These are phyloP conservation scores for Prunella himalayana DNA, from an alignment of 2,113 vertebrate genomes.

Conservation along the genomic window DNA sequence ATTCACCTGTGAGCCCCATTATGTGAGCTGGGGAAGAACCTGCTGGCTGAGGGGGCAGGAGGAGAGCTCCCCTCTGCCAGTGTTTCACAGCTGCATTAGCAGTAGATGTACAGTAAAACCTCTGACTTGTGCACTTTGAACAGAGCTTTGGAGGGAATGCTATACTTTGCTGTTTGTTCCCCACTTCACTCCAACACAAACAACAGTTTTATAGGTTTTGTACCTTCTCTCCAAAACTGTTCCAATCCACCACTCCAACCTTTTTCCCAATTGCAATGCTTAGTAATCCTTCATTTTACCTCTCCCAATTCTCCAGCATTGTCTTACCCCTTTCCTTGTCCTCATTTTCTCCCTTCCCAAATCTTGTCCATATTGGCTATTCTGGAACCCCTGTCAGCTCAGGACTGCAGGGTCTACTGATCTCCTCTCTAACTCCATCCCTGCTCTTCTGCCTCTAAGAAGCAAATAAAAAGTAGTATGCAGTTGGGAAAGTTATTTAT, in stretches of 20 bases:
- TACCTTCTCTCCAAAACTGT: background rate
- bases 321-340: background rate
- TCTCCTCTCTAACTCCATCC: background rate
- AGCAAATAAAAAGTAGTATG: background rate
- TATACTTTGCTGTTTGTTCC: background rate
- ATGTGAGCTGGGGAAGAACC: background rate
- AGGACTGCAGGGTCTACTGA: background rate
- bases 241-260: background rate
- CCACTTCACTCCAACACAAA: background rate
- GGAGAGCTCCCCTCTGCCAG: background rate
- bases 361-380: background rate
- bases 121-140: background rate
- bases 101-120: background rate
- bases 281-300: background rate
- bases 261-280: background rate
- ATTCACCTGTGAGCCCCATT: background rate
- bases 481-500: background rate
- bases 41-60: background rate
- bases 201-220: background rate
- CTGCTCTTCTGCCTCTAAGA: background rate
- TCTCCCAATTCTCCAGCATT: background rate
- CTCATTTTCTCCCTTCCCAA: background rate
- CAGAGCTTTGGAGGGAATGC: background rate
- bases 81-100: background rate
- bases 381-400: background rate